Conservation (phyloP, 1,140 invertebrate genomes). For the Paracyclopina nana region DNA sequence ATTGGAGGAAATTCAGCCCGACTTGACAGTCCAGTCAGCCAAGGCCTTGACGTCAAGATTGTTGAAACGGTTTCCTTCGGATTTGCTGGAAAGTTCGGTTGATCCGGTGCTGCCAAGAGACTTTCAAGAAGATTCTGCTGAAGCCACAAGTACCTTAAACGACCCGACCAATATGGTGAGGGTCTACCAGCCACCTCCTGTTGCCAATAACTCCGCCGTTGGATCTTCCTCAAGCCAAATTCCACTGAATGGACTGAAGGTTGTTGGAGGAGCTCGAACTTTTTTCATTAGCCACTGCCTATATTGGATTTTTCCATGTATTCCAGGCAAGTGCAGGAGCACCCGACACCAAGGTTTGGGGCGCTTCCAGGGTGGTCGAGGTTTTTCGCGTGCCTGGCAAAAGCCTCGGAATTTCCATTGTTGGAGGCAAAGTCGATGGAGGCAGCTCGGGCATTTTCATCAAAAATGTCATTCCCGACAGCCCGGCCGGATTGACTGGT, state of each 20-base stretch:
- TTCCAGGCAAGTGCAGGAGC: too few species aligned
- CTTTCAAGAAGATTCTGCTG: too few species aligned
- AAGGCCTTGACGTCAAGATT: neutral
- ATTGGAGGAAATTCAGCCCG: neutral
- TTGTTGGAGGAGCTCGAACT: too few species aligned
- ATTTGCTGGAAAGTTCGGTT: constrained; percentile 4
- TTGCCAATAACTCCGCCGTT: neutral
- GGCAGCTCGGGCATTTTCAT: constrained; percentile 68
- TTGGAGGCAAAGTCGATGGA: constrained; percentile 61
- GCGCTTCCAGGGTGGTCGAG: constrained; percentile 48
- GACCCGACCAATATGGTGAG: constrained; percentile 5
- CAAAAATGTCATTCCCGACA: constrained; percentile 82
- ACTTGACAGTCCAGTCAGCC: constrained; percentile 8
- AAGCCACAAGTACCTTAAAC: too few species aligned
- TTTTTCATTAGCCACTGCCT: too few species aligned
- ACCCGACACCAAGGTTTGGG: constrained; percentile 47
- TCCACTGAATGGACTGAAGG: too few species aligned
- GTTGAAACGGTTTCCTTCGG: neutral
- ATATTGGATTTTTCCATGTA: too few species aligned
- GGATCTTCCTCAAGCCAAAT: too few species aligned
- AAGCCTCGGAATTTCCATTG: constrained; percentile 83
- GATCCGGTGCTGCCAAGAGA: too few species aligned
- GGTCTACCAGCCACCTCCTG: constrained; percentile 9
- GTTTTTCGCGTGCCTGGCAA: constrained; percentile 18
- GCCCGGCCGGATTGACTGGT: constrained; percentile 51